Conservation (phyloP, 1,140 invertebrate genomes). For the Achatina immaculata region DNA sequence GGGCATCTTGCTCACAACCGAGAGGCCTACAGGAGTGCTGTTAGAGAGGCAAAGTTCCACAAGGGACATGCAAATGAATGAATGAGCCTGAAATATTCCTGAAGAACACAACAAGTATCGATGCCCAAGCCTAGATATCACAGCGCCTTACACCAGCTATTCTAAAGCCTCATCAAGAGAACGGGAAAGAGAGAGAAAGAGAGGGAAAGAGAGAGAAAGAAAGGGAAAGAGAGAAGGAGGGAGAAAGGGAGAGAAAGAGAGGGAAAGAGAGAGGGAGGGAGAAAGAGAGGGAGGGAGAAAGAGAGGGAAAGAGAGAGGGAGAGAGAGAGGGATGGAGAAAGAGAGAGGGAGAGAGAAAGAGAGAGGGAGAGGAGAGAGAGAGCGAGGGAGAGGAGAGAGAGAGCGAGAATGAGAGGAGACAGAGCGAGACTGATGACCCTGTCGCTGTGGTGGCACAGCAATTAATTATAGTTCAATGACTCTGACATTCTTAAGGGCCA, state of each 20-base stretch:
- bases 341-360: slow-evolving; percentile 27
- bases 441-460: no score
- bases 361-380: slow-evolving; percentile 27
- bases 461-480: no score
- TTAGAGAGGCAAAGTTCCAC: no score
- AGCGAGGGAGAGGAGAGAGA: slow-evolving; percentile 22
- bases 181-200: not conserved
- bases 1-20: no score
- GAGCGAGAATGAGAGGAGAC: slow-evolving; percentile 28
- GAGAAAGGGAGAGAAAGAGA: slow-evolving; percentile 26
- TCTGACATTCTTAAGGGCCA: no score
- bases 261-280: not conserved
- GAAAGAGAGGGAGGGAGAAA: slow-evolving; percentile 27
- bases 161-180: no score
- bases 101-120: no score
- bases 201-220: not conserved
- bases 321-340: slow-evolving; percentile 7
- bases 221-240: slow-evolving; percentile 29
- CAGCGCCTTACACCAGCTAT: no score
- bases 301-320: slow-evolving; percentile 12
- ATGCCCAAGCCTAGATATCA: no score
- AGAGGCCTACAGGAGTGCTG: no score
- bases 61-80: no score
- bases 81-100: no score
- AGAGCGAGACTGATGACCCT: slow-evolving; percentile 23